Evolutionary conservation across 23 tunicate species (phyloP).

Genomic region (Oikopleura vanhoeffeni): DNA sequence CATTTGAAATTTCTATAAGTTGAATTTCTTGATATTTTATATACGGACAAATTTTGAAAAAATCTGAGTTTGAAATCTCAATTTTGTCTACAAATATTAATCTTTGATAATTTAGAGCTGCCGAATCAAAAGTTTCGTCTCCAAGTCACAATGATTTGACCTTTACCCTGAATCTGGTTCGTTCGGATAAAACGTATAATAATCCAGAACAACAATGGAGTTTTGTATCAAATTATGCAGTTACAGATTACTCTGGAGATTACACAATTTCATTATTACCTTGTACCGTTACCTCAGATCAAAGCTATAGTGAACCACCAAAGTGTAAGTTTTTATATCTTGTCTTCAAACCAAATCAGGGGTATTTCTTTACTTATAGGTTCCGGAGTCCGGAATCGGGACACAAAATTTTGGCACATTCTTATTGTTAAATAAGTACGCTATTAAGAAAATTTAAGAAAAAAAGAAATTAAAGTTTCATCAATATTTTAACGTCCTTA

Average conservation of each 20-base stretch:
- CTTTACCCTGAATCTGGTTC: conserved; percentile 32
- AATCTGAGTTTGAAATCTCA: too few species aligned
- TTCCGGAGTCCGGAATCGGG: too few species aligned
- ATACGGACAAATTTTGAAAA: not conserved
- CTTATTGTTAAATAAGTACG: too few species aligned
- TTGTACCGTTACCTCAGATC: conserved; percentile 57
- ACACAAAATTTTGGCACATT: too few species aligned
- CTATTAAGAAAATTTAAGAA: too few species aligned
- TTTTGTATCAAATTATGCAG: conserved; percentile 86
- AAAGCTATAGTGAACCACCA: conserved; percentile 19
- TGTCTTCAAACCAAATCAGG: too few species aligned
- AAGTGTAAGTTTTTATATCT: not conserved
- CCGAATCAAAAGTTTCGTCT: conserved; percentile 62
- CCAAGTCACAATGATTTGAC: conserved; percentile 52
- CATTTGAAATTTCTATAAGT: too few species aligned
- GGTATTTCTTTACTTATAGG: too few species aligned
- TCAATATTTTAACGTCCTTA: too few species aligned
- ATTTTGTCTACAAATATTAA: too few species aligned
- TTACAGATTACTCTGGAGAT: conserved; percentile 81
- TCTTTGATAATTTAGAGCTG: conserved; percentile 3
- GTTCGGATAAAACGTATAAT: conserved; percentile 56
- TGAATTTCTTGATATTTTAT: not conserved
- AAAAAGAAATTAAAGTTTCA: too few species aligned
- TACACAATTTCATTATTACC: conserved; percentile 78
- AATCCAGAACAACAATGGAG: conserved; percentile 83